phyloP scores from a whole-genome alignment of 1,140 invertebrate genomes.

The Lineus longissimus region DNA sequence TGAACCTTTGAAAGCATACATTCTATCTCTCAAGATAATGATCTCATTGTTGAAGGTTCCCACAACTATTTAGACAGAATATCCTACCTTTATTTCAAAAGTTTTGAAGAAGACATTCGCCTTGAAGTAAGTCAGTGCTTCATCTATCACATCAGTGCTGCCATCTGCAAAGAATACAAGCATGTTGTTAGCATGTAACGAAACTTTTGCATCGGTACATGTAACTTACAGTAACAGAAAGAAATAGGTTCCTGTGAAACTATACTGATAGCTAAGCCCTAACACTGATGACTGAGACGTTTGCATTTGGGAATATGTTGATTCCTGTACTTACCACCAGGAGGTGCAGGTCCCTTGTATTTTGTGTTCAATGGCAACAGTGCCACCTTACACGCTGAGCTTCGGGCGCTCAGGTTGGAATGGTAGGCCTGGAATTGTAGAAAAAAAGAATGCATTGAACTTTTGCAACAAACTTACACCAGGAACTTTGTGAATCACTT shows the following conservation, averaged over 20 bases:
- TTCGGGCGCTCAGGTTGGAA: slow-evolving; percentile 75
- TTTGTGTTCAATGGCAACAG: slow-evolving; percentile 81
- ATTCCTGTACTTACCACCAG: slow-evolving; percentile 45
- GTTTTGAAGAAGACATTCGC: slow-evolving; percentile 99
- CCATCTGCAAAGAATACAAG: slow-evolving; percentile 49
- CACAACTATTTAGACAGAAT: no score
- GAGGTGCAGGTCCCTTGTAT: slow-evolving; percentile 81
- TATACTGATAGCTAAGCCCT: no score
- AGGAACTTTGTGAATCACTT: no score
- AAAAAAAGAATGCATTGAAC: slow-evolving; percentile 7
- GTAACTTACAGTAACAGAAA: no score
- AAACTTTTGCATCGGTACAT: no score
- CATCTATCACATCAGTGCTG: slow-evolving; percentile 93
- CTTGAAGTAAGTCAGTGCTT: slow-evolving; percentile 95
- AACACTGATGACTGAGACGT: no score
- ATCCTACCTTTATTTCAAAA: slow-evolving; percentile 89
- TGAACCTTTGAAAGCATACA: no score
- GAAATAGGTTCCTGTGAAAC: no score
- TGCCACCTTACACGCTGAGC: slow-evolving; percentile 90
- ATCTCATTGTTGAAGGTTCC: no score
- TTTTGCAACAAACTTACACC: no score
- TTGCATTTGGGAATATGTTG: background rate
- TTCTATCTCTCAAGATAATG: no score
- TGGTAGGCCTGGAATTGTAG: slow-evolving; percentile 77
- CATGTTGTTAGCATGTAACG: no score